These are phyloP conservation scores for Cyprinodon tularosa DNA, from an alignment of 2,113 vertebrate species.

Conservation along the genomic window DNA sequence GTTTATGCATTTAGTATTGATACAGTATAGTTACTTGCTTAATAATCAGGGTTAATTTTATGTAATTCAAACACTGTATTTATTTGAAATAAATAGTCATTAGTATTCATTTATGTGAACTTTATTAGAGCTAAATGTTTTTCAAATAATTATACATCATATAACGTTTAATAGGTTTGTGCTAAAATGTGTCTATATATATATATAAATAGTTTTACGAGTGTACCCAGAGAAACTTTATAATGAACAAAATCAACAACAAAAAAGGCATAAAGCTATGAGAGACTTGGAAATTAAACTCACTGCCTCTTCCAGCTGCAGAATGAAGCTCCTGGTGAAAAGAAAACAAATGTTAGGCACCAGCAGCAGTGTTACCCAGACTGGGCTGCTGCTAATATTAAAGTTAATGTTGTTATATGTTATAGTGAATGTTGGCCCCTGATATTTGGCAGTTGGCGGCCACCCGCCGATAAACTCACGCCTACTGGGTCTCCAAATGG, in stretches of 20 bases:
- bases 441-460: background rate
- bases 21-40: too few species aligned
- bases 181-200: too few species aligned
- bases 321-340: conserved; percentile 2
- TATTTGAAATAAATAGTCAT: too few species aligned
- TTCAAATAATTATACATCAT: too few species aligned
- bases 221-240: background rate
- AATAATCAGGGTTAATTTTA: too few species aligned
- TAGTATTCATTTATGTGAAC: too few species aligned
- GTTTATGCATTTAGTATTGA: too few species aligned
- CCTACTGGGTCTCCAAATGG: background rate
- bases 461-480: background rate
- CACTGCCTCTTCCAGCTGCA: background rate
- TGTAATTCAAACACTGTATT: too few species aligned
- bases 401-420: background rate
- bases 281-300: background rate
- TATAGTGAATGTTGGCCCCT: background rate
- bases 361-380: background rate
- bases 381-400: background rate
- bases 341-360: background rate
- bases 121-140: too few species aligned
- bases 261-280: background rate
- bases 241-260: background rate
- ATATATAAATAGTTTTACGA: too few species aligned
- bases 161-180: too few species aligned